Percentiles rank a stretch among this genome's conserved stretches.
Evolutionary conservation across 2,888 invertebrate species (phyloP).

Genomic region (Willowsia nigromaculata): DNA sequence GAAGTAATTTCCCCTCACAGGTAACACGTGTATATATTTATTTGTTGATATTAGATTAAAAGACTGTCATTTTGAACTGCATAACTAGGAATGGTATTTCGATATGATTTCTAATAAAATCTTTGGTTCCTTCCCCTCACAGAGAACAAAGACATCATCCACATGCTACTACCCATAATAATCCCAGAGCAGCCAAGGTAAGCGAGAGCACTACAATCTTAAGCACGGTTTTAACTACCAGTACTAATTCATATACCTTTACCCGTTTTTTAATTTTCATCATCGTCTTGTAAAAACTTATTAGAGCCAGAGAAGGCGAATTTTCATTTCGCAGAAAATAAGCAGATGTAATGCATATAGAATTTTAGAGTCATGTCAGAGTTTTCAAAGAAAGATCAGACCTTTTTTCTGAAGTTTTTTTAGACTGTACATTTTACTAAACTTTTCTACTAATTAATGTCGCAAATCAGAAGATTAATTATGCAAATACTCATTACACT

Average conservation of each 20-base stretch:
- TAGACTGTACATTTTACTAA: slow-evolving; percentile 5
- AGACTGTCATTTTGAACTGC: too few species aligned
- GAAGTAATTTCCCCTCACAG: slow-evolving; percentile 95
- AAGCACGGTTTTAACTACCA: too few species aligned
- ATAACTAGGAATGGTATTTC: too few species aligned
- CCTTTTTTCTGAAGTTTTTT: neutral
- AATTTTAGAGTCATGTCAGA: neutral
- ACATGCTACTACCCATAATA: slow-evolving; percentile 77
- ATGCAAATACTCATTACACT: neutral
- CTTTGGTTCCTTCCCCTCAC: slow-evolving; percentile 86
- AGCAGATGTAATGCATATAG: neutral
- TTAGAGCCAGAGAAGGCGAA: neutral
- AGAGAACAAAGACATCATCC: slow-evolving; percentile 84
- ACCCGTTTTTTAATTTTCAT: neutral
- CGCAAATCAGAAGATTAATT: slow-evolving; percentile 7
- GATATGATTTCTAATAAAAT: too few species aligned
- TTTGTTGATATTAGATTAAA: too few species aligned
- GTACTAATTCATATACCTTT: too few species aligned
- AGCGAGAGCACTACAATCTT: slow-evolving; percentile 24
- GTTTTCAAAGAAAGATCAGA: neutral
- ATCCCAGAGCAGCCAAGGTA: slow-evolving; percentile 78
- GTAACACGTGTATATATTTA: neutral
- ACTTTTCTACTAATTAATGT: neutral
- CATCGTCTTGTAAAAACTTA: neutral
- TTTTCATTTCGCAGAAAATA: neutral